phyloP scores from a whole-genome alignment of 2,888 invertebrate genomes.

The Xestia sexstrigata region DNA sequence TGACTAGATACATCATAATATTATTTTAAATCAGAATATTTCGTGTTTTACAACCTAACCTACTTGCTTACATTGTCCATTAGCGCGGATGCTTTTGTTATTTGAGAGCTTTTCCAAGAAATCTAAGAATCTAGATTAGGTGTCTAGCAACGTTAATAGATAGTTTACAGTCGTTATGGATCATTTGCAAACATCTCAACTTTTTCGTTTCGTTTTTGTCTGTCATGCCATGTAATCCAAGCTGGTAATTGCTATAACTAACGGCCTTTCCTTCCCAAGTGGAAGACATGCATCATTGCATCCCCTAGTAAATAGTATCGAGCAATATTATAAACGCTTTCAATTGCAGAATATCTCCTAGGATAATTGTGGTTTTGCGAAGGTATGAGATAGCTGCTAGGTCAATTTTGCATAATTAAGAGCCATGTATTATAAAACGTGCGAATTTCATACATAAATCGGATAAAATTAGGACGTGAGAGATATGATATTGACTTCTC shows the following conservation, averaged over 20 bases:
- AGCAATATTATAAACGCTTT: slow-evolving; percentile 26
- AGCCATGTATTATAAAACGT: slow-evolving; percentile 67
- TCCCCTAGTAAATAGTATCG: slow-evolving; percentile 18
- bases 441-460: slow-evolving; percentile 71
- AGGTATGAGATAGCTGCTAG: slow-evolving; percentile 48
- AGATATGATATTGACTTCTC: slow-evolving; percentile 73
- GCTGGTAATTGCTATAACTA: slow-evolving; percentile 45
- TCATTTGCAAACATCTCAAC: slow-evolving; percentile 47
- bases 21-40: slow-evolving; percentile 67
- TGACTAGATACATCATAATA: slow-evolving; percentile 73
- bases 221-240: slow-evolving; percentile 44
- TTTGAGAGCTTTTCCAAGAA: slow-evolving; percentile 57
- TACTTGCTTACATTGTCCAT: slow-evolving; percentile 56
- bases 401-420: slow-evolving; percentile 62
- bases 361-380: slow-evolving; percentile 23
- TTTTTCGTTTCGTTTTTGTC: slow-evolving; percentile 42
- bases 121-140: slow-evolving; percentile 41
- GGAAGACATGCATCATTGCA: slow-evolving; percentile 48
- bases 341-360: slow-evolving; percentile 13
- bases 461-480: slow-evolving; percentile 74
- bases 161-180: slow-evolving; percentile 41
- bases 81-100: slow-evolving; percentile 47
- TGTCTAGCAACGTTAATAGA: slow-evolving; percentile 30
- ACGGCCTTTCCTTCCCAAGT: slow-evolving; percentile 23
- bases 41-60: slow-evolving; percentile 56